phyloP scores from a whole-genome alignment of 2,888 invertebrate species.

The Rhogogaster chlorosoma region DNA sequence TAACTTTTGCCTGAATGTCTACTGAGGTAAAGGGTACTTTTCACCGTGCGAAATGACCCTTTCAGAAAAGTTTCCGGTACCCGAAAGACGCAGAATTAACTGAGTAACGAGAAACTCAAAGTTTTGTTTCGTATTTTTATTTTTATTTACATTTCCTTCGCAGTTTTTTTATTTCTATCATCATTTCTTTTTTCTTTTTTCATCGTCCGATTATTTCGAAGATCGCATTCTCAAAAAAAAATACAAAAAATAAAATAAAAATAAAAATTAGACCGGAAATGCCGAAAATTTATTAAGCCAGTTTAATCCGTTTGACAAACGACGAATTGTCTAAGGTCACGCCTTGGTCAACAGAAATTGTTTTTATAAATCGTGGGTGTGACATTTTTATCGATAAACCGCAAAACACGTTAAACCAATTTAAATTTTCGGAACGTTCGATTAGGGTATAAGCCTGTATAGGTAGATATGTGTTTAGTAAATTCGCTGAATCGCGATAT shows the following conservation, averaged over 20 bases:
- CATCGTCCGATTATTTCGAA: not conserved
- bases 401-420: not conserved
- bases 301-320: not conserved
- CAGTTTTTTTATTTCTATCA: not conserved
- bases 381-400: not conserved
- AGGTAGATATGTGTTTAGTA: not conserved
- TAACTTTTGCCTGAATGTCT: constrained; percentile 28
- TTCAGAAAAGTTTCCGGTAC: constrained; percentile 11
- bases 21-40: constrained; percentile 16
- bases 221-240: not conserved
- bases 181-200: not conserved
- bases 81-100: constrained; percentile 9
- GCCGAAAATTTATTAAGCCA: not conserved
- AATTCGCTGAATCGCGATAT: not conserved
- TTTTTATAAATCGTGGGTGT: not conserved
- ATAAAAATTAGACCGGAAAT: not conserved
- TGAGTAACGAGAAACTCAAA: constrained; percentile 18
- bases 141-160: not conserved
- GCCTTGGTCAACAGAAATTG: not conserved
- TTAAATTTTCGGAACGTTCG: not conserved
- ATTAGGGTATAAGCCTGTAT: too few relatives aligned
- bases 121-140: not conserved
- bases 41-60: constrained; percentile 28
- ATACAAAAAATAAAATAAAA: not conserved
- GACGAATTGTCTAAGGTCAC: not conserved